Evolutionary conservation across 2,113 vertebrate genomes (phyloP), one percentile per base, ranked within the genome.

Genomic region (Oenanthe oenanthe): DNA sequence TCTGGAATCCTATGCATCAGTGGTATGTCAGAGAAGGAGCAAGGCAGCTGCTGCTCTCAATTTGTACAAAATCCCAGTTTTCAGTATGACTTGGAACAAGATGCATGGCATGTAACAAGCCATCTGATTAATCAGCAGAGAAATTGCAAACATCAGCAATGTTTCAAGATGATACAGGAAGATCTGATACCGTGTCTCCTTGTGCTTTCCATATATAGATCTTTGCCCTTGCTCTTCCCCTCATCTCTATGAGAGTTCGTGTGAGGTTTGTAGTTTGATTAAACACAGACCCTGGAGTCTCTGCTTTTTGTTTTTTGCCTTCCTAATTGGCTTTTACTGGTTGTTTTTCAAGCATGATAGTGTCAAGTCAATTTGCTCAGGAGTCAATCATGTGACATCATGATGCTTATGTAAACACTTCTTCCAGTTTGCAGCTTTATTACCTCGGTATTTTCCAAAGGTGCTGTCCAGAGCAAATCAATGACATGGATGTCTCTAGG

Each of bases 81-180:
- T 93, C 50, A 80, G 50, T 32, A 31, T 42, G 78, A 32, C 78
- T 90, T 93, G 60, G 56, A 92, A 62, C 78, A 88, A 90, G 88
- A 83, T 76, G 79, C 71, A 58, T 77, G 79, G 72, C 56, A 26
- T 93, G 79, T 91, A 90, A 76, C 72, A 71, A 92, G 67, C 60
- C 45, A 62, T 86, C 63, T 86, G 85, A 92, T 94, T 94, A 92
- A 92, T 85, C 72, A 84, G 79, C 92, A 95, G 60, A 80, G 79
- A 95, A 96, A 95, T 66, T 88, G 78, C 88, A 80, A 53, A 74
- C 88, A 84, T 90, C 95, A 93, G 85, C 85, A 94, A 43, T 67
- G 76, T 50, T 93, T 86, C 83, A 54, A 51, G 76, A 92, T 88
- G 58, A 51, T 88, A 63, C 12, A 88, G 95, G 85, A 96, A 73